Conservation (phyloP, 1,140 invertebrate genomes). For the fruit fly (Drosophila melanogaster) region DNA sequence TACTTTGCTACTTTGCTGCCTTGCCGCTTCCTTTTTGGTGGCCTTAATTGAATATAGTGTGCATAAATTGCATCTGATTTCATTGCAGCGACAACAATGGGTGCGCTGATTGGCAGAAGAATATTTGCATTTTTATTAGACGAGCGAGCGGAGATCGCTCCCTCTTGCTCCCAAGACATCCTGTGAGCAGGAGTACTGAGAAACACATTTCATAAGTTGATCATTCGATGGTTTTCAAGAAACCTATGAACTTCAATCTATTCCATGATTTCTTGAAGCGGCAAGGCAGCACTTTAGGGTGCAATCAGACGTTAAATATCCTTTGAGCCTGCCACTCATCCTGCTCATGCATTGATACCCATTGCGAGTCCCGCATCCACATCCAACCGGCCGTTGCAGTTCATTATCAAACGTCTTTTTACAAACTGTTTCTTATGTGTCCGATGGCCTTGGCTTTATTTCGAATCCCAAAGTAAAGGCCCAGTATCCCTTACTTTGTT, state of each 20-base stretch:
- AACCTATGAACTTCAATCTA: conserved; percentile 20
- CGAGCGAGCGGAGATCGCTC: not conserved
- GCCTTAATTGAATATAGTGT: conserved; percentile 62
- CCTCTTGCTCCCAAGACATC: no score
- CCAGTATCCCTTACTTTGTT: no score
- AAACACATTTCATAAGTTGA: not conserved
- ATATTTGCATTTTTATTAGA: conserved; percentile 67
- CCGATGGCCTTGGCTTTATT: conserved; percentile 52
- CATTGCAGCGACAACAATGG: conserved; percentile 50
- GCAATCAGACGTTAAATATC: conserved; percentile 77
- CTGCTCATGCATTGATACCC: conserved; percentile 60
- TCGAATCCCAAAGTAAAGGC: conserved; percentile 15
- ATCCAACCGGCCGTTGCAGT: conserved; percentile 7
- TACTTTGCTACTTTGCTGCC: conserved; percentile 11
- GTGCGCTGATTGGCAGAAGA: conserved; percentile 49
- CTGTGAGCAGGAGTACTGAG: conserved; percentile 4
- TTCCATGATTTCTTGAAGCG: conserved; percentile 35
- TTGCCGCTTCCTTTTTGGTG: conserved; percentile 21
- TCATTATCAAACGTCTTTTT: conserved; percentile 55
- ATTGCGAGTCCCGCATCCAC: conserved; percentile 5
- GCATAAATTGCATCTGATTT: conserved; percentile 70
- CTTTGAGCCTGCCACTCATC: conserved; percentile 70
- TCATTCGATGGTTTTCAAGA: not conserved
- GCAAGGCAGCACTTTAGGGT: conserved; percentile 67
- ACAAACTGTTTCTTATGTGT: conserved; percentile 61